These are phyloP conservation scores for Agonopterix arenella DNA, from an alignment of 2,888 invertebrate species.

Conservation along the genomic window DNA sequence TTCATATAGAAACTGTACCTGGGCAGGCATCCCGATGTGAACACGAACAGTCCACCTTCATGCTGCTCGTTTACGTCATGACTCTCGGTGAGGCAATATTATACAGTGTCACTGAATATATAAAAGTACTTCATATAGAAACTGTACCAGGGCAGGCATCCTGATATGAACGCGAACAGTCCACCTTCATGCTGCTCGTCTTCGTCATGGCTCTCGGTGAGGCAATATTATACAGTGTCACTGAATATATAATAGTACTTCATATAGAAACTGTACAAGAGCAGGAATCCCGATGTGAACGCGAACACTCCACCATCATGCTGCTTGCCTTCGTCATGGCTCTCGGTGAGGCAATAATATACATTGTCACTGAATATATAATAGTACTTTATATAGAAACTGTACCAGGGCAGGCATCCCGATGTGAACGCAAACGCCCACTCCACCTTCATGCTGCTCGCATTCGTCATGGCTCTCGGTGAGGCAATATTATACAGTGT, in stretches of 20 bases:
- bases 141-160: constrained; percentile 91
- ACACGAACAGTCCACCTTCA: constrained; percentile 87
- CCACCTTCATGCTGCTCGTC: constrained; percentile 86
- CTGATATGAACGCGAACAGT: constrained; percentile 90
- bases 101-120: constrained; percentile 3
- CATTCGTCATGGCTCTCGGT: constrained; percentile 79
- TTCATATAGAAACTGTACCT: constrained; percentile 83
- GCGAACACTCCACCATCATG: constrained; percentile 87
- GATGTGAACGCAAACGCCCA: constrained; percentile 87
- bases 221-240: constrained; percentile 16
- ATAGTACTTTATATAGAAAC: constrained; percentile 55
- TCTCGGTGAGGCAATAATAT: constrained; percentile 59
- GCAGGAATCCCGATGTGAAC: constrained; percentile 91
- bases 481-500: too few species aligned
- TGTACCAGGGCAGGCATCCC: constrained; percentile 92
- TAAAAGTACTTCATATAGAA: constrained; percentile 46
- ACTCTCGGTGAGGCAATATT: constrained; percentile 76
- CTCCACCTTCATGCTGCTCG: constrained; percentile 85
- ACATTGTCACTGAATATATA: too few species aligned
- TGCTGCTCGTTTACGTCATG: constrained; percentile 87
- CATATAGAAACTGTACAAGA: constrained; percentile 85
- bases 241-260: too few species aligned
- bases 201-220: constrained; percentile 83
- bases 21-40: constrained; percentile 91
- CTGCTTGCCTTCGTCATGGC: constrained; percentile 87